Percentiles rank a stretch among this genome's conserved stretches.
Evolutionary conservation across 2,113 vertebrate genomes (phyloP).

Genomic region (Natator depressus): DNA sequence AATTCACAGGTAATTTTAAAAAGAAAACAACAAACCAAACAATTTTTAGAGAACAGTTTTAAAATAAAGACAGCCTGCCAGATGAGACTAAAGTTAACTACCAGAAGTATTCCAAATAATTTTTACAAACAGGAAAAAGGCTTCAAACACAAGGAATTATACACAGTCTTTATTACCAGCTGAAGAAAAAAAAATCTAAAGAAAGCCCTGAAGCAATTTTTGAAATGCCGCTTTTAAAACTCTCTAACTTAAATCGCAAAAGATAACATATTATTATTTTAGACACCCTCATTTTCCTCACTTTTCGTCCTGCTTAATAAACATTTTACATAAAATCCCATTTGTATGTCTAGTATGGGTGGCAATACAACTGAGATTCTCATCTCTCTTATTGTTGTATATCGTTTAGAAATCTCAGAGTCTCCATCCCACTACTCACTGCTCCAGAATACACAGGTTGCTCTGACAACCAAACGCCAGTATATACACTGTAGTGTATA

Average conservation of each 20-base stretch:
- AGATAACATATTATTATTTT: not conserved
- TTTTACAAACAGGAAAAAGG: not conserved
- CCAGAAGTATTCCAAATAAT: not conserved
- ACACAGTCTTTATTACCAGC: not conserved
- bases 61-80: not conserved
- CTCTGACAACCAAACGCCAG: constrained; percentile 52
- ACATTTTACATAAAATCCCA: constrained; percentile 45
- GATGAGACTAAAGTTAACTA: not conserved
- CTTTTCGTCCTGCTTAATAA: constrained; percentile 30
- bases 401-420: constrained; percentile 22
- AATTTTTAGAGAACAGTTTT: not conserved
- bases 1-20: not conserved
- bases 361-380: not conserved
- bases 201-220: constrained; percentile 12
- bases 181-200: constrained; percentile 3
- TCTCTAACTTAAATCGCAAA: constrained; percentile 20
- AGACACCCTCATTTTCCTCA: constrained; percentile 21
- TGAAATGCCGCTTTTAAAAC: constrained; percentile 43
- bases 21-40: not conserved
- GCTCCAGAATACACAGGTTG: constrained; percentile 41
- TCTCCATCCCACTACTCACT: constrained; percentile 29
- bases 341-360: constrained; percentile 22
- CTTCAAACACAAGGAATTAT: constrained; percentile 27
- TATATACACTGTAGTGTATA: not conserved
- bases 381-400: not conserved